Evolutionary conservation across 2,113 vertebrate species (phyloP).

Genomic region (Melanotaenia duboulayi): DNA sequence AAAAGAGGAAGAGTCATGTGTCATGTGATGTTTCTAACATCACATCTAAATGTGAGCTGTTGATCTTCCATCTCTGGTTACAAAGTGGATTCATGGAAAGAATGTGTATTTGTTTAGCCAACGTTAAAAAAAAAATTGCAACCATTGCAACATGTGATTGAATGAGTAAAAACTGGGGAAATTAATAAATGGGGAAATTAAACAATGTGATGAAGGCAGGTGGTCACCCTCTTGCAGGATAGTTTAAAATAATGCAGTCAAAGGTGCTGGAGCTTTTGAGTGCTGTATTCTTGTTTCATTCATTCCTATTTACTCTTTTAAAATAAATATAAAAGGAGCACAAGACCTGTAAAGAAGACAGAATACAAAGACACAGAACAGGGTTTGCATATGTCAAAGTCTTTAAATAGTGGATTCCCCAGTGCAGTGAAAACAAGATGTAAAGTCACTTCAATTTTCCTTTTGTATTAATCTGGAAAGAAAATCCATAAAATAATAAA

Average conservation of each 20-base stretch:
- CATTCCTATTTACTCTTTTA: too few species aligned
- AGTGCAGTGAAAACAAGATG: too few species aligned
- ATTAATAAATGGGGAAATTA: not conserved
- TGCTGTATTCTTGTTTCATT: not conserved
- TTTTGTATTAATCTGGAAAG: too few species aligned
- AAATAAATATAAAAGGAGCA: too few species aligned
- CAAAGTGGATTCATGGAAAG: not conserved
- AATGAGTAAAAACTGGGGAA: not conserved
- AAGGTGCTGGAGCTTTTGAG: not conserved
- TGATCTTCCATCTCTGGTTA: not conserved
- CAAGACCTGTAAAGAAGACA: too few species aligned
- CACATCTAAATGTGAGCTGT: conserved; percentile 46
- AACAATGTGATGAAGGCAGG: not conserved
- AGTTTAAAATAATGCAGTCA: not conserved
- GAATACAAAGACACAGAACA: not conserved
- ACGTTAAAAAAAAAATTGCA: not conserved
- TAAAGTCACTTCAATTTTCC: too few species aligned
- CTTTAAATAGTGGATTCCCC: too few species aligned
- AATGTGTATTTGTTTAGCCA: not conserved
- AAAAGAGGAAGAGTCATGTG: conserved; percentile 72
- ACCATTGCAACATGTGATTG: not conserved
- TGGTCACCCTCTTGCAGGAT: not conserved
- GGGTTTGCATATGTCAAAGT: not conserved
- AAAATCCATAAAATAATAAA: too few species aligned
- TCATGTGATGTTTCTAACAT: conserved; percentile 72